Percentiles rank a stretch among this genome's conserved stretches.
phyloP scores from a whole-genome alignment of 2,797 vertebrate genomes.

The Buceros bicornis region DNA sequence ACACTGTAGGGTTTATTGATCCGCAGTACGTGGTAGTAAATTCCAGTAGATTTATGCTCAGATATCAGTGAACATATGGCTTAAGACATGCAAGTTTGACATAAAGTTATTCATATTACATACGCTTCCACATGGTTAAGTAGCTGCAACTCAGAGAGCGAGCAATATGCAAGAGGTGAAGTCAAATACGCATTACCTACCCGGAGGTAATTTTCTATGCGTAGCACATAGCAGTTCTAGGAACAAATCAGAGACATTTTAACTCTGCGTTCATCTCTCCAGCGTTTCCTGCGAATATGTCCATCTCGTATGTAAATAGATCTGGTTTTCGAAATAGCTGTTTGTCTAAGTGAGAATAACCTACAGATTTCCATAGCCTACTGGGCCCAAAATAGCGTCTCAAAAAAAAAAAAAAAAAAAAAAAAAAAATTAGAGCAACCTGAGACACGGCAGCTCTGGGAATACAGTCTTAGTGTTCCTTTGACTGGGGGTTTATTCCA shows the following conservation, averaged over 20 bases:
- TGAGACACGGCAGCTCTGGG: not conserved
- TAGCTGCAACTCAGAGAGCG: not conserved
- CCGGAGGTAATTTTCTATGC: not conserved
- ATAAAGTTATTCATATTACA: slow-evolving; percentile 17
- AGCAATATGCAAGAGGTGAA: slow-evolving; percentile 52
- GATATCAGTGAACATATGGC: slow-evolving; percentile 23
- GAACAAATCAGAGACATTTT: not conserved
- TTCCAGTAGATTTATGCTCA: slow-evolving; percentile 27
- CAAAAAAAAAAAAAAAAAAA: not conserved
- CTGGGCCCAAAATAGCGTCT: not conserved
- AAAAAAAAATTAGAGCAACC: fast-evolving
- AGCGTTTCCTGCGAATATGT: not conserved
- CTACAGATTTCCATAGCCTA: not conserved
- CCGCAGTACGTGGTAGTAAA: not conserved
- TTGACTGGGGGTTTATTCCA: not conserved
- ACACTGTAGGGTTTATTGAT: slow-evolving; percentile 22
- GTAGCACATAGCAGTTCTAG: not conserved
- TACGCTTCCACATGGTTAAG: not conserved
- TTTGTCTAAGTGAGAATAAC: not conserved
- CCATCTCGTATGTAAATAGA: not conserved
- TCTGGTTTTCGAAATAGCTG: not conserved
- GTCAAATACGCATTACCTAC: slow-evolving; percentile 13
- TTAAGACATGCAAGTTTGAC: slow-evolving; percentile 18
- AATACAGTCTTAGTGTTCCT: not conserved
- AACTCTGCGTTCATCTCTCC: not conserved